Percentiles rank a stretch among this genome's conserved stretches.
phyloP scores from a whole-genome alignment of 2,888 invertebrate species.

The Folsomia candida region DNA sequence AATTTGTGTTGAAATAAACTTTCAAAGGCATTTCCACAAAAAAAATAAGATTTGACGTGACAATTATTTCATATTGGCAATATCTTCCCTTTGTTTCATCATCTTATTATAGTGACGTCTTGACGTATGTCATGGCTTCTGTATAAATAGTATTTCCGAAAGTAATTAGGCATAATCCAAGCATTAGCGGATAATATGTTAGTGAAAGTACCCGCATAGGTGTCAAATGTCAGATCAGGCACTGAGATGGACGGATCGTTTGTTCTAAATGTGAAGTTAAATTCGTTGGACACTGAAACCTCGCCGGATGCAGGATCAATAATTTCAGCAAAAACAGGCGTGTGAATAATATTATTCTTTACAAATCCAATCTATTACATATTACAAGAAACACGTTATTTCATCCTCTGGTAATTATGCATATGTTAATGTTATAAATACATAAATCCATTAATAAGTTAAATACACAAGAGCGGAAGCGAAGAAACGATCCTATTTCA shows the following conservation, averaged over 20 bases:
- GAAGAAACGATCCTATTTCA: neutral
- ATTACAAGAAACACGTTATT: no score
- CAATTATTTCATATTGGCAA: neutral
- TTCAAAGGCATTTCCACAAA: no score
- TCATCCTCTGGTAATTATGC: no score
- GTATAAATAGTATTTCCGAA: neutral
- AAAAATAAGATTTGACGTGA: no score
- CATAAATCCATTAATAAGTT: neutral
- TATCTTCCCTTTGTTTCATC: neutral
- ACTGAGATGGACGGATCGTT: neutral
- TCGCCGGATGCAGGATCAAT: neutral
- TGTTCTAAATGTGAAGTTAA: neutral
- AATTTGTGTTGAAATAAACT: no score
- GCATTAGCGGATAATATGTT: neutral
- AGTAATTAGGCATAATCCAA: neutral
- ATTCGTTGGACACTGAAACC: neutral
- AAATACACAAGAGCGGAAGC: neutral
- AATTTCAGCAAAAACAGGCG: neutral
- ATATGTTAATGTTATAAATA: no score
- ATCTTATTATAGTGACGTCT: neutral
- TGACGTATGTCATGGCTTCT: neutral
- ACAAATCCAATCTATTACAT: slow-evolving; percentile 17
- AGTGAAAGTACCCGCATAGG: neutral
- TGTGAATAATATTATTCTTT: slow-evolving; percentile 14
- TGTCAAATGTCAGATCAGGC: neutral